Percentiles rank a stretch among this genome's conserved stretches.
These are phyloP conservation scores for Drosophila tripunctata DNA, from an alignment of 2,888 invertebrate species.

Conservation along the genomic window DNA sequence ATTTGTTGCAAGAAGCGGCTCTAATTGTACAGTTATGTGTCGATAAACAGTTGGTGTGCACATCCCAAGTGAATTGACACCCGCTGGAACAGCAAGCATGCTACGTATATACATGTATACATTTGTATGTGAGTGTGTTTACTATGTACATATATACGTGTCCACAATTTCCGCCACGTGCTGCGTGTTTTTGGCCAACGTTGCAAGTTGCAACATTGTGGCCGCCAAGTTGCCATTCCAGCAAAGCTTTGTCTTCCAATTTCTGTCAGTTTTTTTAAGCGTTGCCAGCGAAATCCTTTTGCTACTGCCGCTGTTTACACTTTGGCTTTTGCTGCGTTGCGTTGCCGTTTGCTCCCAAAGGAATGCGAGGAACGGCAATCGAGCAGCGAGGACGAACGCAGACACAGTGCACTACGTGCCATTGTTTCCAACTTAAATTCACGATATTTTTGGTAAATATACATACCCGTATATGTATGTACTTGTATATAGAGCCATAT, in stretches of 20 bases:
- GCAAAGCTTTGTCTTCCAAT: slow-evolving; percentile 46
- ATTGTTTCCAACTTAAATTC: slow-evolving; percentile 60
- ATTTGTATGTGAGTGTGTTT: too few relatives aligned
- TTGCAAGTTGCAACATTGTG: slow-evolving; percentile 22
- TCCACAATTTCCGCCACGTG: slow-evolving; percentile 22
- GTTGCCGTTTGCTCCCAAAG: not conserved
- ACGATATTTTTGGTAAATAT: slow-evolving; percentile 6
- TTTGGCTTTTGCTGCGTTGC: slow-evolving; percentile 40
- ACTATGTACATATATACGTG: too few relatives aligned
- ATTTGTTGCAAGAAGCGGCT: too few relatives aligned
- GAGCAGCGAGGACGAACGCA: too few relatives aligned
- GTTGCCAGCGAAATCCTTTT: slow-evolving; percentile 33
- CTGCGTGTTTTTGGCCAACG: slow-evolving; percentile 1
- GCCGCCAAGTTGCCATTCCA: not conserved
- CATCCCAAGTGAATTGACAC: too few relatives aligned
- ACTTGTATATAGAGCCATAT: not conserved
- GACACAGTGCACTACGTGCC: slow-evolving; percentile 34
- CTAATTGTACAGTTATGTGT: too few relatives aligned
- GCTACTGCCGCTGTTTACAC: slow-evolving; percentile 34
- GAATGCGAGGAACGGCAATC: slow-evolving; percentile 18
- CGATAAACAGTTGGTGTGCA: too few relatives aligned
- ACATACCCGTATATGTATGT: not conserved
- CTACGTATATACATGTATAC: too few relatives aligned
- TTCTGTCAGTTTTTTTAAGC: slow-evolving; percentile 30
- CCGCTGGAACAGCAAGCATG: slow-evolving; percentile 9